Percentiles rank a stretch among this genome's conserved stretches.
These are phyloP conservation scores for Heliconius hortense DNA, from an alignment of 2,888 invertebrate genomes.

Conservation along the genomic window DNA sequence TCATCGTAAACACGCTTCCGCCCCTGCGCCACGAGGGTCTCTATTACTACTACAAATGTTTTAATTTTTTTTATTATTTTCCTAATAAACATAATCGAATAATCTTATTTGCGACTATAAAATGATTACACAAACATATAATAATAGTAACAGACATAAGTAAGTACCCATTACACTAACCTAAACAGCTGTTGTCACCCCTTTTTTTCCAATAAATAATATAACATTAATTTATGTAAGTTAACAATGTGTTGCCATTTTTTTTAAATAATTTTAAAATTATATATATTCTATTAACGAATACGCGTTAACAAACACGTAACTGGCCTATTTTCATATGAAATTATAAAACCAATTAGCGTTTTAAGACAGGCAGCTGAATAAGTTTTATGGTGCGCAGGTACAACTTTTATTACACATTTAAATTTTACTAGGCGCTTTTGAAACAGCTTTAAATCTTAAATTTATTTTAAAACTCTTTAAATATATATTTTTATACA, in stretches of 20 bases:
- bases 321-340: conserved; percentile 24
- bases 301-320: conserved; percentile 31
- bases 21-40: too few relatives aligned
- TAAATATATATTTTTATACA: neutral
- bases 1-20: too few relatives aligned
- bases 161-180: conserved; percentile 24
- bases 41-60: too few relatives aligned
- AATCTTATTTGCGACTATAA: neutral
- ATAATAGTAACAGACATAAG: neutral
- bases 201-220: conserved; percentile 29
- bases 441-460: neutral
- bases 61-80: too few relatives aligned
- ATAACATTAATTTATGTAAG: conserved; percentile 33
- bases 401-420: conserved; percentile 18
- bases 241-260: conserved; percentile 31
- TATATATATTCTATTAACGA: conserved; percentile 33
- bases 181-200: conserved; percentile 39
- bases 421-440: conserved; percentile 12
- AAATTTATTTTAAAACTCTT: neutral
- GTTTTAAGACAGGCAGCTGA: conserved; percentile 32
- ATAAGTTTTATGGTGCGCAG: conserved; percentile 20
- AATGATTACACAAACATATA: conserved; percentile 13
- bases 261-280: conserved; percentile 34
- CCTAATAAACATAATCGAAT: neutral
- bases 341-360: conserved; percentile 33